These are phyloP conservation scores for Lampropteryx suffumata DNA, from an alignment of 2,888 invertebrate genomes.

Conservation along the genomic window DNA sequence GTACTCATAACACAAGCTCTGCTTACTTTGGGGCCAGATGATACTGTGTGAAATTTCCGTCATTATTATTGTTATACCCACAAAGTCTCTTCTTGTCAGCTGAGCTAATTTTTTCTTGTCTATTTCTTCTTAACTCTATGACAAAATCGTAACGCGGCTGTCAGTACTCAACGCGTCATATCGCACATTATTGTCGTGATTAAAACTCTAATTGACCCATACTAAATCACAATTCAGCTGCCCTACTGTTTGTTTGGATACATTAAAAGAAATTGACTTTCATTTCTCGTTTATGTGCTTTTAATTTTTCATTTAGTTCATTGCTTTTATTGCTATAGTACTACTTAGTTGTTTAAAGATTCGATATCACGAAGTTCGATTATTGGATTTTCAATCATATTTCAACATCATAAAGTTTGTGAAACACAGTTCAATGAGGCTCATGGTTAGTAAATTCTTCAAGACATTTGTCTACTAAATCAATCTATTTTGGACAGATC, in stretches of 20 bases:
- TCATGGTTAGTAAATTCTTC: not conserved
- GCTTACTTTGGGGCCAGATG: no score
- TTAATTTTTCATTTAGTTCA: slow-evolving; percentile 7
- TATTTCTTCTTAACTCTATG: slow-evolving; percentile 44
- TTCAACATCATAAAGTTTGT: no score
- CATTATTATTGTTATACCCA: no score
- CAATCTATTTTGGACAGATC: slow-evolving; percentile 9
- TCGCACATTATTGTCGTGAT: slow-evolving; percentile 79
- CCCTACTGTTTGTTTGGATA: slow-evolving; percentile 55
- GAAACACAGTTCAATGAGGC: not conserved
- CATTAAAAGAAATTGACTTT: slow-evolving; percentile 29
- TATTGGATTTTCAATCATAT: no score
- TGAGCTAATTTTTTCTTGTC: no score
- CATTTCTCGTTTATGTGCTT: slow-evolving; percentile 22
- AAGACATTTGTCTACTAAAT: slow-evolving; percentile 6
- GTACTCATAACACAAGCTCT: no score
- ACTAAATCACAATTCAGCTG: slow-evolving; percentile 80
- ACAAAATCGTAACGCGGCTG: slow-evolving; percentile 54
- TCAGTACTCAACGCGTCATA: slow-evolving; percentile 71
- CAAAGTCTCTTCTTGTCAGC: no score
- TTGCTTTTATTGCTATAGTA: not conserved
- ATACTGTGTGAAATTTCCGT: no score
- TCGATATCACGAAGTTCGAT: no score
- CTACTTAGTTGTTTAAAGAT: no score
- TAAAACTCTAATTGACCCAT: slow-evolving; percentile 79